phyloP scores from a whole-genome alignment of 1,140 invertebrate species.

The Palaemon carinicauda region DNA sequence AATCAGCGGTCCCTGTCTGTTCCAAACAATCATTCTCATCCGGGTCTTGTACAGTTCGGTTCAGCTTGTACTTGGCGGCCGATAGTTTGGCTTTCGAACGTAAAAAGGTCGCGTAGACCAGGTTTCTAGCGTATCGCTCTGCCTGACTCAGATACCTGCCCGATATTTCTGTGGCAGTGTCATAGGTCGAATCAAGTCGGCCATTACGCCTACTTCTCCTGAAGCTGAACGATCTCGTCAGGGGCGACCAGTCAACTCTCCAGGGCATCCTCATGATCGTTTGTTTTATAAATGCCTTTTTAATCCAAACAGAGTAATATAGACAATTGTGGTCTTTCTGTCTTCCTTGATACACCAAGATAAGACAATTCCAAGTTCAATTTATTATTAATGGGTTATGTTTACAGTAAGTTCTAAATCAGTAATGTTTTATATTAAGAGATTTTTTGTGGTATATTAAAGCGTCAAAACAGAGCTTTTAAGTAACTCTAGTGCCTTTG shows the following conservation, averaged over 20 bases:
- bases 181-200: neutral
- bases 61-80: constrained; percentile 12
- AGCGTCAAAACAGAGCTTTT: too few species aligned
- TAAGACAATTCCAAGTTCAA: too few species aligned
- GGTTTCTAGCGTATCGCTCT: constrained; percentile 36
- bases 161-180: neutral
- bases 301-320: neutral
- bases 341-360: too few species aligned
- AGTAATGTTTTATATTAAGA: too few species aligned
- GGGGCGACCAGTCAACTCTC: constrained; percentile 27
- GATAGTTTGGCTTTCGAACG: constrained; percentile 45
- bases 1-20: neutral
- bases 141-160: constrained; percentile 33
- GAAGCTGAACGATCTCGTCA: constrained; percentile 16
- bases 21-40: neutral
- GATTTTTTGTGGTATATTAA: too few species aligned
- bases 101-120: constrained; percentile 23
- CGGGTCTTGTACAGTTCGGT: neutral
- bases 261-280: constrained; percentile 34
- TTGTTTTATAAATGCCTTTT: neutral
- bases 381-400: too few species aligned
- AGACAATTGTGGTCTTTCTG: too few species aligned
- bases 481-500: too few species aligned
- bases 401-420: too few species aligned
- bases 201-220: neutral